Conservation (phyloP, 1,140 invertebrate species). For the Drosophila pseudoobscura region DNA sequence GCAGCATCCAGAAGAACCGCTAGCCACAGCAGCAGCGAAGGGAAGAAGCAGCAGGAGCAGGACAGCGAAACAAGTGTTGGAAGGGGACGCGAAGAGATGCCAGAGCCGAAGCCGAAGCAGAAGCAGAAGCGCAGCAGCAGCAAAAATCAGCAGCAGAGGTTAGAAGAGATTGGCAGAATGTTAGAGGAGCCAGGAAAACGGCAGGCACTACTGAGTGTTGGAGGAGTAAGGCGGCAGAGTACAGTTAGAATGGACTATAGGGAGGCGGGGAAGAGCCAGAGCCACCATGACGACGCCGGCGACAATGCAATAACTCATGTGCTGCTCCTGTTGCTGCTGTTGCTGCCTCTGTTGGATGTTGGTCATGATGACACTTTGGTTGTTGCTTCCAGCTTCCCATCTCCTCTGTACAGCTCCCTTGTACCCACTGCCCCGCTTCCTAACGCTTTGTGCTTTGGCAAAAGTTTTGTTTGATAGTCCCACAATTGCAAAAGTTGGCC, state of each 20-base stretch:
- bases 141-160: conserved; percentile 10
- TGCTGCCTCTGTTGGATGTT: conserved; percentile 36
- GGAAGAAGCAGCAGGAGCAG: not conserved
- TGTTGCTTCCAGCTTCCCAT: conserved; percentile 42
- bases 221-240: no score
- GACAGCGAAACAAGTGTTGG: not conserved
- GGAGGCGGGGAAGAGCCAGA: conserved; percentile 24
- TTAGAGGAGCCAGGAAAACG: not conserved
- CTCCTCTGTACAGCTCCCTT: not conserved
- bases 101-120: not conserved
- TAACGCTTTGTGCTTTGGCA: conserved; percentile 52
- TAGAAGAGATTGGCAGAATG: conserved; percentile 18
- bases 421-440: not conserved
- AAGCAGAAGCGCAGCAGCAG: conserved; percentile 5
- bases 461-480: conserved; percentile 70
- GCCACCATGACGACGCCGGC: conserved; percentile 51
- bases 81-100: no score
- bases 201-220: no score
- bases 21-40: conserved; percentile 26
- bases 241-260: not conserved
- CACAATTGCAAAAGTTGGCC: conserved; percentile 63
- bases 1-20: conserved; percentile 29
- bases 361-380: conserved; percentile 72
- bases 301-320: conserved; percentile 76
- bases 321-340: conserved; percentile 43